phyloP scores from a whole-genome alignment of 2,888 invertebrate genomes.

The Acanthosepion pharaonis region DNA sequence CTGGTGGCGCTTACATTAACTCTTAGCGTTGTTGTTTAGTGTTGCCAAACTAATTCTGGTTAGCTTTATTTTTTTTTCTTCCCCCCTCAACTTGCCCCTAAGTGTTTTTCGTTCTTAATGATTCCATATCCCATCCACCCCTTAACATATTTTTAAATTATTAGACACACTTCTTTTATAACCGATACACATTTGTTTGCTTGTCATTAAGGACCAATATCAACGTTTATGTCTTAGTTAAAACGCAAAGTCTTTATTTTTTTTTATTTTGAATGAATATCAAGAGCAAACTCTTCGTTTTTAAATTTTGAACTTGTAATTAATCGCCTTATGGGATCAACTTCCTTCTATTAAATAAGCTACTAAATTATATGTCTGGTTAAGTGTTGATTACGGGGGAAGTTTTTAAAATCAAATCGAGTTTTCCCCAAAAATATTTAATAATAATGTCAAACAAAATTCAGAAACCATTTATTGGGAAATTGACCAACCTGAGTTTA shows the following conservation, averaged over 20 bases:
- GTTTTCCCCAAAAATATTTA: background rate
- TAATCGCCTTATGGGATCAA: background rate
- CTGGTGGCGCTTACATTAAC: background rate
- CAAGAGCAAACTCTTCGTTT: background rate
- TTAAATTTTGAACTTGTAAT: background rate
- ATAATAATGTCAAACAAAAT: background rate
- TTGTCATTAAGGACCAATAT: background rate
- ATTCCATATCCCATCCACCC: no score
- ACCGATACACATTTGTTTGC: background rate
- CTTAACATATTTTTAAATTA: background rate
- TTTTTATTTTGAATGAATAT: background rate
- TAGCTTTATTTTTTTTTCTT: background rate
- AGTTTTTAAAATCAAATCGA: background rate
- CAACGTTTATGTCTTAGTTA: background rate
- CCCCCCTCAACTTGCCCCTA: no score
- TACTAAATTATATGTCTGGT: background rate
- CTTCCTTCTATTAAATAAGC: background rate
- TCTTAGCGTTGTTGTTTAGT: constrained; percentile 40
- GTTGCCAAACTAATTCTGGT: background rate
- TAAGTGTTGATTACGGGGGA: background rate
- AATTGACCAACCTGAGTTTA: background rate
- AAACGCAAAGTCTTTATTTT: background rate
- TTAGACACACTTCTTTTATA: background rate
- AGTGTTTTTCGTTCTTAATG: no score
- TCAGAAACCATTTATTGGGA: background rate